Base-by-base conservation (phyloP, 2,888 invertebrate genomes). In the Archips crataeganus region DNA sequence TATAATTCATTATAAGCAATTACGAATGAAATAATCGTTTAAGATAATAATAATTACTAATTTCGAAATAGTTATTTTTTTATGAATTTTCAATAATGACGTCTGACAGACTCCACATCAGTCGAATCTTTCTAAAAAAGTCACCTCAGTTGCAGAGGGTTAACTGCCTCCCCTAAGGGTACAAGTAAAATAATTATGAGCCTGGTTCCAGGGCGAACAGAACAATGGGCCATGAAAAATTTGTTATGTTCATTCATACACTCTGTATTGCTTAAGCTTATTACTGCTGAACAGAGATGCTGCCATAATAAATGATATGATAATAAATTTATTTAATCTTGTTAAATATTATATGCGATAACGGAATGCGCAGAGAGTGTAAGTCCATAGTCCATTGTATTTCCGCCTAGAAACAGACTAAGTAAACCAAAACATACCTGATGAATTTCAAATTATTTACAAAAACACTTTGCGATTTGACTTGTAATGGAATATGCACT, bases 401-500 rank as follows among this genome's bases (percentile, higher is more conserved):
- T 15, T 15, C 51, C n/a, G 8, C 51, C 23, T 54, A 6, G 23
- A 23, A 23, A 54, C 23, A 23, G 54, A 54, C 23, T 23, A 23
- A n/a, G n/a, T n/a, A n/a, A 0, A 23, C 23, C 11, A 32, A 57
- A 32, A 47, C 15, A 4, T 65, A 65, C 65, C 51, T 65, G n/a
- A 15, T 51, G 32, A 65, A 32, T 65, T 65, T 67, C 36, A 57
- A 63, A 10, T 36, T 57, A 54, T 62, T 36, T 3, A 13, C 42
- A 54, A 68, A 68, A 32, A 49, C 47, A 47, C 47, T 57, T 42
- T 47, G 65, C n/a, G n/a, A 47, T 36, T 68, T 68, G n/a, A 72
- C 15, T 54, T 68, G 67, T 47, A 42, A 39, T 2, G 68, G 13
- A 42, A 61, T 47, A 61, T 45, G 51, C 2, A 68, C 62, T 45